These are phyloP conservation scores for Rhingia campestris DNA, from an alignment of 2,888 invertebrate species.

Conservation along the genomic window DNA sequence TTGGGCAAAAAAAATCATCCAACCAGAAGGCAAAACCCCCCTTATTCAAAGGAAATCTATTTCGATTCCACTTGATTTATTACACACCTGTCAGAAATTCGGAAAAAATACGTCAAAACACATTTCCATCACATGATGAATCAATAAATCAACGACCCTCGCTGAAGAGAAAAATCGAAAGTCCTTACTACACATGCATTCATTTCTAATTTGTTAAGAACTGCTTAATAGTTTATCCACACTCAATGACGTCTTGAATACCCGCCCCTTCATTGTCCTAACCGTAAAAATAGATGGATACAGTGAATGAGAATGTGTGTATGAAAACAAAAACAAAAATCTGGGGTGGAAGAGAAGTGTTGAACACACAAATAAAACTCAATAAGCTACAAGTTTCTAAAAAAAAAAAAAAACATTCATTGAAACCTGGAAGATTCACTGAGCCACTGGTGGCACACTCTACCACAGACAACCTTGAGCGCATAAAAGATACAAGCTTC, in stretches of 20 bases:
- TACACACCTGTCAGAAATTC: neutral
- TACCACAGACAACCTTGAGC: slow-evolving; percentile 51
- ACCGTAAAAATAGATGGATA: neutral
- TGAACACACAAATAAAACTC: slow-evolving; percentile 15
- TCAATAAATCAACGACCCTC: slow-evolving; percentile 42
- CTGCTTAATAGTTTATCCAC: slow-evolving; percentile 30
- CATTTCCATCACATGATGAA: neutral
- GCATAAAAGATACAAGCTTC: slow-evolving; percentile 8
- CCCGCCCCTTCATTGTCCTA: neutral
- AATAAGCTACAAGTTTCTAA: slow-evolving; percentile 57
- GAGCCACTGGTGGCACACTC: slow-evolving; percentile 13
- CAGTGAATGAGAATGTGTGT: neutral
- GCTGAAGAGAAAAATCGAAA: slow-evolving; percentile 15
- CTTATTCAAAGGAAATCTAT: neutral
- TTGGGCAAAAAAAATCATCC: no score
- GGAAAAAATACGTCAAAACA: slow-evolving; percentile 1
- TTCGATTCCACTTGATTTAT: slow-evolving; percentile 3
- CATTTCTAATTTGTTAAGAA: slow-evolving; percentile 24
- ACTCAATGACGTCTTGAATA: slow-evolving; percentile 34
- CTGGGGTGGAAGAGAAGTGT: slow-evolving; percentile 24
- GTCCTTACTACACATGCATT: neutral
- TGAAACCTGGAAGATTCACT: slow-evolving; percentile 45
- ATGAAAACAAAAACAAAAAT: neutral
- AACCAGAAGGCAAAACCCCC: no score
- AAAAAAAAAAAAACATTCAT: slow-evolving; percentile 51